Evolutionary conservation across 2,113 vertebrate genomes (phyloP), one percentile per base, ranked within the genome.

Genomic region (Cyprinodon variegatus): DNA sequence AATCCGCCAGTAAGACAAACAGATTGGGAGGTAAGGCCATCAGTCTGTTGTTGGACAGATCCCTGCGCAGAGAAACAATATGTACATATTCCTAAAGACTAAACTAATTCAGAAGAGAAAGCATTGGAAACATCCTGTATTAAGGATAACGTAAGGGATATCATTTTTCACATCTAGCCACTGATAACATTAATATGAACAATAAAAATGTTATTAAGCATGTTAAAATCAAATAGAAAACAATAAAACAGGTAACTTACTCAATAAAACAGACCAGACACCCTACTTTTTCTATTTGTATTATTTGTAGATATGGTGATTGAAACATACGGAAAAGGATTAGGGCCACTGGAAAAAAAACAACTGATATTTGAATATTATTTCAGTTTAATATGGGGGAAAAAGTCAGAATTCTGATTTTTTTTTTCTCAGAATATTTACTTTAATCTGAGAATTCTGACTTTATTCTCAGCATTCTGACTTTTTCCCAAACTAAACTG

Each of bases 41-140:
- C 88, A 98, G 96, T 90, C 91, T 94, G 94, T 99, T 99, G 87
- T 74, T 95, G 89, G 96, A 97, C 80, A 99, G 91, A 89, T 99
- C 98, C 83, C 97, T 98, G 94, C 20, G 66, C 1, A 11, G 0
- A 22, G 78, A 91, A 90, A 93, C 64, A 40, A 94, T 82, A 84
- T 71, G 68, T 43, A 82, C 60, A 68, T 60, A 8, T 61, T 68
- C 15, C 38, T 62, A 65, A 36, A 66, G 14, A 29, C 9, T 13
- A 61, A 73, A 74, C 9, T 43, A n/a, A 70, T 48, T 53, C 43
- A 22, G 36, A 76, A 43, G 29, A 53, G 29, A 69, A 5, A 11
- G 40, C 36, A 20, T 50, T 3, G 68, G 40, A 50, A 11, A 71
- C 37, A 71, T 36, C 10, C 0, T 22, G 5, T 60, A 61, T 39